Evolutionary conservation across 1,140 invertebrate genomes (phyloP).

Genomic region (Drosophila serrata): DNA sequence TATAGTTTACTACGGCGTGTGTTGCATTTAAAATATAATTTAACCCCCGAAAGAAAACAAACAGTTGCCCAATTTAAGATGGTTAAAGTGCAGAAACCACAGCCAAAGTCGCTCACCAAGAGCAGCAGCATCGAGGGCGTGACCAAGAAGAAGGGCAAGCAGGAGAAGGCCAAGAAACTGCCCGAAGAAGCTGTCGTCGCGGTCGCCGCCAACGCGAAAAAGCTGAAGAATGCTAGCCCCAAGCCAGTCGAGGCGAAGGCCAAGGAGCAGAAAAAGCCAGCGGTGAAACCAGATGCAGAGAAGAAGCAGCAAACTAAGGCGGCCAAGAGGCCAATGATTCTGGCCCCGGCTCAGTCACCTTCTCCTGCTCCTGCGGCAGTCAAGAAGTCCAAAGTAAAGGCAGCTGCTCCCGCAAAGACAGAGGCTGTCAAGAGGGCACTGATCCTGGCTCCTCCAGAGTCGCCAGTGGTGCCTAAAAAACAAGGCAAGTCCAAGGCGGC

Average conservation of each 20-base stretch:
- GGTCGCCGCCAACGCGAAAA: conserved; percentile 13
- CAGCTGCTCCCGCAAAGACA: neutral
- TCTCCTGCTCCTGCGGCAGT: conserved; percentile 5
- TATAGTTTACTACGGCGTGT: conserved; percentile 32
- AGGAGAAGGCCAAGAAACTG: conserved; percentile 44
- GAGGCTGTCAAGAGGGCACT: conserved; percentile 5
- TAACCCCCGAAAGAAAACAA: neutral
- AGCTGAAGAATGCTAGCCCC: conserved; percentile 6
- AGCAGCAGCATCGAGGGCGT: conserved; percentile 45
- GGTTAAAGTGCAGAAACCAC: conserved; percentile 75
- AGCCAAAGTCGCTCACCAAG: conserved; percentile 67
- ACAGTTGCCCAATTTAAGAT: conserved; percentile 28
- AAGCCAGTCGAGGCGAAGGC: conserved; percentile 5
- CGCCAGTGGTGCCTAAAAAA: conserved; percentile 28
- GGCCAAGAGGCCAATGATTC: conserved; percentile 47
- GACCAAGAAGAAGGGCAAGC: conserved; percentile 57
- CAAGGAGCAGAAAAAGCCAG: conserved; percentile 18
- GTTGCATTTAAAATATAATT: conserved; percentile 47
- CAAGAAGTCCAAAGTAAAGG: conserved; percentile 26
- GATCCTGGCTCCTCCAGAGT: conserved; percentile 30
- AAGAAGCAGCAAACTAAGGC: conserved; percentile 22
- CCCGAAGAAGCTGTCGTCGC: conserved; percentile 6
- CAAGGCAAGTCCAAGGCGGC: conserved; percentile 13
- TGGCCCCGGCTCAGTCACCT: conserved; percentile 67
- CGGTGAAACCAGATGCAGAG: neutral